Percentiles rank a stretch among this genome's conserved stretches.
phyloP scores from a whole-genome alignment of 1,140 invertebrate genomes.

The Pseudobourletiella spinata region DNA sequence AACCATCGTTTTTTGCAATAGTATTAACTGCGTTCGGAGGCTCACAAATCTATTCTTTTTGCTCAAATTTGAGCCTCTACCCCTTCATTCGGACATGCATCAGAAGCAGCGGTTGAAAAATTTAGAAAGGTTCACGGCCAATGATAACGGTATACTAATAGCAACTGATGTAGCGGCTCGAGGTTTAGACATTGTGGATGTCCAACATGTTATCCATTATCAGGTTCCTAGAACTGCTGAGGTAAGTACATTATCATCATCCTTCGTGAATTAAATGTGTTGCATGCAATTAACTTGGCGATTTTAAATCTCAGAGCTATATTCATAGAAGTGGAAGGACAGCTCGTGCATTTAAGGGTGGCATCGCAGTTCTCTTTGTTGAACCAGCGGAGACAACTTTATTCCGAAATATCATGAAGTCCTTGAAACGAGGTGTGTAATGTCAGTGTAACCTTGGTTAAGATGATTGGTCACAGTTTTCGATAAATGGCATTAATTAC shows the following conservation, averaged over 20 bases:
- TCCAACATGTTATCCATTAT: constrained; percentile 95
- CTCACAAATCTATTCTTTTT: constrained; percentile 71
- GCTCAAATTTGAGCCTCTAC: constrained; percentile 66
- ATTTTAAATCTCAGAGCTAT: constrained; percentile 57
- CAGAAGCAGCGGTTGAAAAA: constrained; percentile 91
- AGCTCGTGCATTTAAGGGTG: constrained; percentile 76
- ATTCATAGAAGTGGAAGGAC: constrained; percentile 94
- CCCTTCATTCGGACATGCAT: constrained; percentile 90
- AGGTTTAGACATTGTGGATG: constrained; percentile 87
- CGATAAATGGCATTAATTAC: too few species aligned
- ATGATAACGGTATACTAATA: constrained; percentile 66
- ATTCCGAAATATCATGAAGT: constrained; percentile 73
- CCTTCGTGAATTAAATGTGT: not conserved
- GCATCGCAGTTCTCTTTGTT: constrained; percentile 84
- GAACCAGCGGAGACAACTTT: constrained; percentile 72
- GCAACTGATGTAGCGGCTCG: constrained; percentile 96
- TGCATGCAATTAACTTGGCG: constrained; percentile 12
- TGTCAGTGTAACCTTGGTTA: too few species aligned
- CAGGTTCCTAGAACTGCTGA: constrained; percentile 92
- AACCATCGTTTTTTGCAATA: constrained; percentile 95
- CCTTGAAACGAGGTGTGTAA: constrained; percentile 63
- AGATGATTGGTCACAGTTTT: too few species aligned
- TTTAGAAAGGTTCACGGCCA: constrained; percentile 80
- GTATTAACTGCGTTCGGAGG: constrained; percentile 82
- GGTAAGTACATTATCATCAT: constrained; percentile 42